phyloP scores from a whole-genome alignment of 2,113 vertebrate species.

The Microcebus ravelobensis region DNA sequence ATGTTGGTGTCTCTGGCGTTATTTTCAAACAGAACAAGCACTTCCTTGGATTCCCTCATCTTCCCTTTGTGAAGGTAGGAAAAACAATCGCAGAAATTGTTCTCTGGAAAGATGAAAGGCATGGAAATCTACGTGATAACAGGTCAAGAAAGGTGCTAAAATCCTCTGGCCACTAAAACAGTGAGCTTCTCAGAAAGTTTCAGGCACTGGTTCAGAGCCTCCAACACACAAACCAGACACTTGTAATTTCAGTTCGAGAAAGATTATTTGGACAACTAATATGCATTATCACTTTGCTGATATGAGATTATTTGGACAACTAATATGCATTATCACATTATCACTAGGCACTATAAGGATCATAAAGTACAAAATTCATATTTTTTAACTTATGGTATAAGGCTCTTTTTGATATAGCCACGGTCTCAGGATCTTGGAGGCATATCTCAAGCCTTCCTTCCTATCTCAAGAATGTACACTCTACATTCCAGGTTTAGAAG shows the following conservation, averaged over 20 bases:
- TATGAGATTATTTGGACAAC: not conserved
- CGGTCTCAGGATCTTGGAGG: not conserved
- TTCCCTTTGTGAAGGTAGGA: not conserved
- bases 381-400: not conserved
- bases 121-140: not conserved
- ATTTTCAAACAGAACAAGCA: slow-evolving; percentile 38
- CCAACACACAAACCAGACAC: not conserved
- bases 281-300: not conserved
- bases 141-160: slow-evolving; percentile 2
- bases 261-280: not conserved
- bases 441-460: not conserved
- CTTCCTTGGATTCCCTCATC: slow-evolving; percentile 1
- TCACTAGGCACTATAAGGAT: not conserved
- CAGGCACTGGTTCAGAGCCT: not conserved
- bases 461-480: too few relatives aligned
- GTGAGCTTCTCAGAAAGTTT: not conserved
- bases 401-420: not conserved
- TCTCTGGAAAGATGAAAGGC: not conserved
- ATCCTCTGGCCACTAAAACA: not conserved
- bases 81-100: slow-evolving; percentile 23
- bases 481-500: not conserved
- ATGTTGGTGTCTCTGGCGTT: not conserved
- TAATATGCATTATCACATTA: not conserved
- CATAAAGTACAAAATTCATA: not conserved
- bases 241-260: not conserved